Evolutionary conservation across 1,140 invertebrate species (phyloP).

Genomic region (Eumeta japonica): DNA sequence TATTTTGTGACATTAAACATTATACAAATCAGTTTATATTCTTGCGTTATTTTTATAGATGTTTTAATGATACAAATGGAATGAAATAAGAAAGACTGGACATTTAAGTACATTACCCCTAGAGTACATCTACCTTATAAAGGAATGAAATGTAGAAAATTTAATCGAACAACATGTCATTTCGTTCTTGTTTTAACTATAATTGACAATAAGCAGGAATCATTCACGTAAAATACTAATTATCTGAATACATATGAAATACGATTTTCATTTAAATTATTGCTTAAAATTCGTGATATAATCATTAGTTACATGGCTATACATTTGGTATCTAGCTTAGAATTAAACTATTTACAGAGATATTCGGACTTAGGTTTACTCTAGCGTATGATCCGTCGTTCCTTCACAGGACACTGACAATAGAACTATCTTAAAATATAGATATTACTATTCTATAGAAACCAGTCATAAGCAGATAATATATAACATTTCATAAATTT

Average conservation of each 20-base stretch:
- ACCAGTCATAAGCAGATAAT: neutral
- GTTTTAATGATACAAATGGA: too few species aligned
- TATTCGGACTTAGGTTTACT: slow-evolving; percentile 51
- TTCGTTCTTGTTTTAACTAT: slow-evolving; percentile 34
- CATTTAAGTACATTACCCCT: too few species aligned
- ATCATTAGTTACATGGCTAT: slow-evolving; percentile 10
- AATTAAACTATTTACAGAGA: slow-evolving; percentile 43
- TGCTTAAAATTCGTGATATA: slow-evolving; percentile 5
- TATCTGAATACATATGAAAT: slow-evolving; percentile 15
- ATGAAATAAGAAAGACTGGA: too few species aligned
- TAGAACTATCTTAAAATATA: neutral
- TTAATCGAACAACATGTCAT: too few species aligned
- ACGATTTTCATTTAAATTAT: slow-evolving; percentile 3
- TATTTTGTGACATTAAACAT: too few species aligned
- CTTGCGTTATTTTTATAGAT: too few species aligned
- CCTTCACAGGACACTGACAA: slow-evolving; percentile 28
- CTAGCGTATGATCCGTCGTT: slow-evolving; percentile 53
- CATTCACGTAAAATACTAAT: slow-evolving; percentile 8
- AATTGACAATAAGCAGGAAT: slow-evolving; percentile 51
- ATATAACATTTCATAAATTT: neutral
- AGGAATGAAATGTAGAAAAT: neutral
- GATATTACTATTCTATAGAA: neutral
- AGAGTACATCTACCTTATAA: neutral
- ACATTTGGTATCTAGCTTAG: slow-evolving; percentile 45
- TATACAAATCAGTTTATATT: too few species aligned